Evolutionary conservation across 2,797 vertebrate genomes (phyloP), one percentile per base, ranked within the genome.

Genomic region (Aratinga solstitialis): DNA sequence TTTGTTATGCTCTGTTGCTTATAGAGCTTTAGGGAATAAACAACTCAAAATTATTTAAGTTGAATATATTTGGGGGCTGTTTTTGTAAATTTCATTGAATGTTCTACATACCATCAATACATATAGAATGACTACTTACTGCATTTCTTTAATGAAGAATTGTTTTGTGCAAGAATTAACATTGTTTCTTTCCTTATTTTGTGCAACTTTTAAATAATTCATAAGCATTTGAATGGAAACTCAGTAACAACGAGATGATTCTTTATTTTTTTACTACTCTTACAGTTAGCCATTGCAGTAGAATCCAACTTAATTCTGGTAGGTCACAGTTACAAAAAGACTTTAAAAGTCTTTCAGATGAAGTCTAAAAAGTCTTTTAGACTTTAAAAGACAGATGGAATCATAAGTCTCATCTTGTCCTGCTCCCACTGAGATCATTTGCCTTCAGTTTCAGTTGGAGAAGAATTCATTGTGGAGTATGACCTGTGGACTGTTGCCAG

Each of bases 71-170:
- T 82, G 45, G 21, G 4, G 18, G 5, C 9, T 29, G 4, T n/a
- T 78, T 75, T 65, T 29, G 3, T 78, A 48, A 89, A 61, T 72
- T 61, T 5, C 56, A 3, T 20, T 1, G 1, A 2, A 2, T 62
- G 4, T 54, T 87, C 23, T 83, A 16, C 9, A 11, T 51, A 5
- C 24, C 18, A n/a, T 13, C 4, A 10, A 12, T 32, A 16, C 56
- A 4, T 26, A 11, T 51, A 10, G 34, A 24, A 11, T 0, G 0
- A n/a, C 59, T 45, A 50, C 29, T 65, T 74, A 27, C 10, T 32
- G 7, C 4, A 8, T 81, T 81, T 88, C 8, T 56, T 84, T 63
- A 43, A 34, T 73, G 23, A 76, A 47, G 2, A 45, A 7, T 14
- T 6, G 38, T 69, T 73, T 36, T 58, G 7, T 79, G 11, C 5